Evolutionary conservation across 2,113 vertebrate genomes (phyloP).

Genomic region (Coregonus clupeaformis): DNA sequence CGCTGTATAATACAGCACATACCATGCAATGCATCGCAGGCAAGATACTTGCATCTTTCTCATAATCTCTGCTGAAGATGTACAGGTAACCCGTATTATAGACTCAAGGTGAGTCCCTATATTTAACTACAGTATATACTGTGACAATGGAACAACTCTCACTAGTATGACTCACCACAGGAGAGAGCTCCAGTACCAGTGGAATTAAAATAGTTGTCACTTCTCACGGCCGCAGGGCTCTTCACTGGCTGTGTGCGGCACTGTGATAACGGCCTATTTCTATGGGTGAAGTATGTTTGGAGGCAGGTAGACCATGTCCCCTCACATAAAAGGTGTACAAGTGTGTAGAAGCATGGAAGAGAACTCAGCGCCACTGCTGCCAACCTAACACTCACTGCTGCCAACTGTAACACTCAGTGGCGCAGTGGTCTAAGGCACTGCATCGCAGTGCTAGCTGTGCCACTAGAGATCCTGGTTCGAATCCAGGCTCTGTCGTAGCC

Average conservation of each 20-base stretch:
- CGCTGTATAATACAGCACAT: neutral
- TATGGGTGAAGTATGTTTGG: neutral
- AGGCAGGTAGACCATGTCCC: slow-evolving; percentile 44
- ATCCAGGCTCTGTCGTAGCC: too few species aligned
- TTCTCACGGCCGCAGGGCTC: neutral
- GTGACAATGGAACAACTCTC: neutral
- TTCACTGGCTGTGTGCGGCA: neutral
- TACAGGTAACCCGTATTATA: too few species aligned
- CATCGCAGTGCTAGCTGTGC: too few species aligned
- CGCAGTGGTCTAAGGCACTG: too few species aligned
- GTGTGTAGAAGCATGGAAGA: neutral
- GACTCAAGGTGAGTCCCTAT: neutral
- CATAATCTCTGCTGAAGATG: too few species aligned
- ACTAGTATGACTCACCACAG: neutral
- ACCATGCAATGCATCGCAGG: neutral
- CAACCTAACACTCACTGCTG: too few species aligned
- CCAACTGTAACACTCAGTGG: too few species aligned
- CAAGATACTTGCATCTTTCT: too few species aligned
- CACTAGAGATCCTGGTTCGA: too few species aligned
- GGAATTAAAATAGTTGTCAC: neutral
- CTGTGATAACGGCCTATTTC: neutral
- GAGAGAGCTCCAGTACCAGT: neutral
- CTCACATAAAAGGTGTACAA: neutral
- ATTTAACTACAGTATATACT: neutral
- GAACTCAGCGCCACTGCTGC: neutral